Percentiles rank a stretch among this genome's conserved stretches.
phyloP scores from a whole-genome alignment of 2,797 vertebrate genomes.

The Dryobates pubescens region DNA sequence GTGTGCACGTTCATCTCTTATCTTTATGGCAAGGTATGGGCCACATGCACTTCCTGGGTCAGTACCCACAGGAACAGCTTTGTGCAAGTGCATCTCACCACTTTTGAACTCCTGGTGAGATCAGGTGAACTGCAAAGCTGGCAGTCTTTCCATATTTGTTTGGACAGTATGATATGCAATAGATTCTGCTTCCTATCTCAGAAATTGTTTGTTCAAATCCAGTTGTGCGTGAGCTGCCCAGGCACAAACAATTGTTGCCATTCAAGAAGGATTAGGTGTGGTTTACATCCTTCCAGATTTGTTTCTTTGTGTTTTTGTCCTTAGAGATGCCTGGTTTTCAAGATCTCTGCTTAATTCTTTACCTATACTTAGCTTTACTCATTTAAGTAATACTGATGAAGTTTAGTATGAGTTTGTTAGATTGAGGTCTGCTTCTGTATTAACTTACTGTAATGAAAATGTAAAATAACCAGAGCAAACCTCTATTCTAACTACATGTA shows the following conservation, averaged over 20 bases:
- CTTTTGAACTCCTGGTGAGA: background rate
- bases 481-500: background rate
- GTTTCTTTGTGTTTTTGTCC: slow-evolving; percentile 1
- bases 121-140: background rate
- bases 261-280: slow-evolving; percentile 29
- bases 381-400: background rate
- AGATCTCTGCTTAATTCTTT: background rate
- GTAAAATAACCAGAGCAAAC: slow-evolving; percentile 41
- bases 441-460: slow-evolving; percentile 54
- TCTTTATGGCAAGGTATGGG: accelerated
- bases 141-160: background rate
- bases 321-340: background rate
- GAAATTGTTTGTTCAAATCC: slow-evolving; percentile 35
- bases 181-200: slow-evolving; percentile 10
- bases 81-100: background rate
- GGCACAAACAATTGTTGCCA: slow-evolving; percentile 1
- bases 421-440: background rate
- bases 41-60: background rate
- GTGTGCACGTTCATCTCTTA: background rate
- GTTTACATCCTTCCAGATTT: background rate
- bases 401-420: background rate
- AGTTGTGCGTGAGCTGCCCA: background rate
- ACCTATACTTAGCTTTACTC: background rate
- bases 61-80: background rate
- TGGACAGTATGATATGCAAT: background rate